phyloP scores from a whole-genome alignment of 2,113 vertebrate genomes.

The Corythaixoides concolor region DNA sequence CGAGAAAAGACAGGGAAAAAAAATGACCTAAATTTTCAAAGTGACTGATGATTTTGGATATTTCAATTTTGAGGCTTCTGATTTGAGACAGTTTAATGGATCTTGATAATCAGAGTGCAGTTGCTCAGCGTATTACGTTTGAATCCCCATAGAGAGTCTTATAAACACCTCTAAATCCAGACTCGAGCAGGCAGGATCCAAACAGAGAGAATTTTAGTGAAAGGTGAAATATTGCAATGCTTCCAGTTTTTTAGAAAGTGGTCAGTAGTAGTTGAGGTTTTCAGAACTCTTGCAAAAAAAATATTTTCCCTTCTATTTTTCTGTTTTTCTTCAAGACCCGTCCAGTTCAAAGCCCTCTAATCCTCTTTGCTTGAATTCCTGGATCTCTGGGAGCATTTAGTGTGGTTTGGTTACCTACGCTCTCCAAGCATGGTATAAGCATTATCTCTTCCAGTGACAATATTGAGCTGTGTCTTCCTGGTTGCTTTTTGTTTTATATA shows the following conservation, averaged over 20 bases:
- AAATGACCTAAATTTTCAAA: constrained; percentile 3
- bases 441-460: neutral
- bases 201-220: neutral
- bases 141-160: neutral
- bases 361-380: neutral
- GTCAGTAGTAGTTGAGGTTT: neutral
- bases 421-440: neutral
- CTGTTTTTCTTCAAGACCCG: neutral
- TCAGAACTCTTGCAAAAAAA: neutral
- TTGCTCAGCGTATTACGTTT: neutral
- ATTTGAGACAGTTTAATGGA: neutral
- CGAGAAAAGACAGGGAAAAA: neutral
- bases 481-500: neutral
- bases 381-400: neutral
- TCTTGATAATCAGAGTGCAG: neutral
- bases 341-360: neutral
- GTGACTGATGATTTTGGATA: neutral
- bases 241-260: neutral
- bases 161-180: neutral
- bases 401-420: neutral
- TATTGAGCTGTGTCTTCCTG: neutral
- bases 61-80: neutral
- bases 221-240: neutral
- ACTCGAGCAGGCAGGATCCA: neutral
- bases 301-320: neutral